Evolutionary conservation across 2,888 invertebrate species (phyloP).

Genomic region (Parasteatoda lunata): DNA sequence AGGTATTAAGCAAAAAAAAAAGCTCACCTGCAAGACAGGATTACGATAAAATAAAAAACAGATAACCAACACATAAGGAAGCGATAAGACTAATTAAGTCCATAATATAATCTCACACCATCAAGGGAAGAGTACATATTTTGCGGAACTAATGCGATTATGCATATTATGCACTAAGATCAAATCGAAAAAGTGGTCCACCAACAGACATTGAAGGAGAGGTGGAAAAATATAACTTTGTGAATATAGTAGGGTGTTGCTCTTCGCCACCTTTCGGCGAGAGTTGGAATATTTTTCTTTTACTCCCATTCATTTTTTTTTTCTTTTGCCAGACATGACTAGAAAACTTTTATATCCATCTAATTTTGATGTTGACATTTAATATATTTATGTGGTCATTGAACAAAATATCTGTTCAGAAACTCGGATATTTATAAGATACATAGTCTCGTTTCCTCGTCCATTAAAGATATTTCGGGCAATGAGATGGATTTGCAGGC

Average conservation of each 20-base stretch:
- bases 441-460: too few relatives aligned
- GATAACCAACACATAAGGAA: conserved; percentile 22
- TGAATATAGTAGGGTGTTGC: not conserved
- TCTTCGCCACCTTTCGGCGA: conserved; percentile 34
- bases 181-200: conserved; percentile 8
- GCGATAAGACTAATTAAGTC: conserved; percentile 11
- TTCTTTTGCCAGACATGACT: not conserved
- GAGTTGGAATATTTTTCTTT: conserved; percentile 5
- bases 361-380: not conserved
- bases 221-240: conserved; percentile 16
- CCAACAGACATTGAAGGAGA: conserved; percentile 7
- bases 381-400: not conserved
- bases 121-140: not conserved
- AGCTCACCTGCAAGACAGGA: conserved; percentile 12
- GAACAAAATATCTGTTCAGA: too few relatives aligned
- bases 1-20: too few relatives aligned
- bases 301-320: not conserved
- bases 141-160: not conserved
- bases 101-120: conserved; percentile 12
- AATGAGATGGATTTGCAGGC: too few relatives aligned
- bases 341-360: not conserved
- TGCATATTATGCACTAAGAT: not conserved
- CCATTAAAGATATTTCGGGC: too few relatives aligned
- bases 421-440: too few relatives aligned
- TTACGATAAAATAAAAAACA: not conserved